Conservation (phyloP, 2,888 invertebrate species). For the Petrolisthes cinctipes region DNA sequence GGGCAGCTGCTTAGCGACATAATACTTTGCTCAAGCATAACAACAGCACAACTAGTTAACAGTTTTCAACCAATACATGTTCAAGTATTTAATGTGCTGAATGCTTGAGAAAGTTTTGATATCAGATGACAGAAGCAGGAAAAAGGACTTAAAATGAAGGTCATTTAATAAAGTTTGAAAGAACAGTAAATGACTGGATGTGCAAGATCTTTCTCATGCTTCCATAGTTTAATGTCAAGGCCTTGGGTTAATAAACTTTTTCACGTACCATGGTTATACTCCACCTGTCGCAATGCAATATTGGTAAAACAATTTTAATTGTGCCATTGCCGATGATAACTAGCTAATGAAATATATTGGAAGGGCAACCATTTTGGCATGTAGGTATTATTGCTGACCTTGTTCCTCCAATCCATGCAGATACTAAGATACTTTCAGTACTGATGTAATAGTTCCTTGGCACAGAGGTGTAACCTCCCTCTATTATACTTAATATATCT, state of each 20-base stretch:
- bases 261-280: background rate
- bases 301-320: slow-evolving; percentile 14
- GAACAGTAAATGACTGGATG: slow-evolving; percentile 46
- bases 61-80: slow-evolving; percentile 14
- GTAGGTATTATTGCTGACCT: background rate
- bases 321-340: slow-evolving; percentile 10
- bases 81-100: slow-evolving; percentile 19
- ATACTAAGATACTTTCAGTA: no score
- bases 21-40: slow-evolving; percentile 44
- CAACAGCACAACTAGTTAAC: background rate
- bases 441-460: no score
- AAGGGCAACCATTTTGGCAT: slow-evolving; percentile 14
- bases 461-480: no score
- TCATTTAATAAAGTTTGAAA: slow-evolving; percentile 40
- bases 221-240: slow-evolving; percentile 28
- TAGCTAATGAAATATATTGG: slow-evolving; percentile 10
- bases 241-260: slow-evolving; percentile 34
- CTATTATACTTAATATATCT: no score
- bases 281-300: slow-evolving; percentile 1
- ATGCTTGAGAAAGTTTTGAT: slow-evolving; percentile 29
- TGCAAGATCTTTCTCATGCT: slow-evolving; percentile 13
- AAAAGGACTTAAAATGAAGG: slow-evolving; percentile 37
- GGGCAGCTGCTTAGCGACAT: slow-evolving; percentile 35
- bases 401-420: no score
- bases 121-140: slow-evolving; percentile 11